A percentile compares a stretch with the other conserved stretches of the same genome.
Evolutionary conservation across 2,888 invertebrate genomes (phyloP).

Genomic region (Saturnia pavonia): DNA sequence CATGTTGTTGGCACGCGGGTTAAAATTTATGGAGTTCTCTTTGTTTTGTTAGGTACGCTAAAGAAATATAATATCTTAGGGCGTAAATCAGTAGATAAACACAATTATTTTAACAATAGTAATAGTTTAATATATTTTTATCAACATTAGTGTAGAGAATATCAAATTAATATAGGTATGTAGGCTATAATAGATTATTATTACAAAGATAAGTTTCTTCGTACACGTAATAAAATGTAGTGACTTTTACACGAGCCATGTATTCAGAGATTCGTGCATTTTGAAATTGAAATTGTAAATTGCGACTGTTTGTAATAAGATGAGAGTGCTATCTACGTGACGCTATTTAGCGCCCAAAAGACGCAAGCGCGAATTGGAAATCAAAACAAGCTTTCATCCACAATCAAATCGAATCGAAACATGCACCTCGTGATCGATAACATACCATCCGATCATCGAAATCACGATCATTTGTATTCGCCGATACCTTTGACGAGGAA

Average conservation of each 20-base stretch:
- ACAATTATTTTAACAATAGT: too few species aligned
- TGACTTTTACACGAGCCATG: background rate
- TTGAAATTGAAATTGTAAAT: conserved; percentile 64
- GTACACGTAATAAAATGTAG: background rate
- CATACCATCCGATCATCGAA: conserved; percentile 75
- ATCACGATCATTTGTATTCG: conserved; percentile 73
- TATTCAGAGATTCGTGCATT: conserved; percentile 1
- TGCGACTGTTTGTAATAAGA: conserved; percentile 60
- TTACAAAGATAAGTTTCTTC: background rate
- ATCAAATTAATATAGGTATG: background rate
- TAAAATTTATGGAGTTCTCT: too few species aligned
- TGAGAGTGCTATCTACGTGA: conserved; percentile 70
- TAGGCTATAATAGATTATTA: background rate
- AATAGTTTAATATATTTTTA: too few species aligned
- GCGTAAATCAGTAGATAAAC: too few species aligned
- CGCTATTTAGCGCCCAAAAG: conserved; percentile 78
- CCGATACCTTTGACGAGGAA: conserved; percentile 32
- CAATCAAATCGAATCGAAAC: conserved; percentile 78
- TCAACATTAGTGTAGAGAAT: background rate
- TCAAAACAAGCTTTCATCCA: conserved; percentile 78
- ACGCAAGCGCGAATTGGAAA: conserved; percentile 80
- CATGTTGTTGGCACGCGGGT: too few species aligned
- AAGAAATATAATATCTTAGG: too few species aligned
- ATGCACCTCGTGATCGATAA: conserved; percentile 78
- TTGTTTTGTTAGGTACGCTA: too few species aligned